Evolutionary conservation across 1,140 invertebrate species (phyloP).

Genomic region (Drosophila sp.): DNA sequence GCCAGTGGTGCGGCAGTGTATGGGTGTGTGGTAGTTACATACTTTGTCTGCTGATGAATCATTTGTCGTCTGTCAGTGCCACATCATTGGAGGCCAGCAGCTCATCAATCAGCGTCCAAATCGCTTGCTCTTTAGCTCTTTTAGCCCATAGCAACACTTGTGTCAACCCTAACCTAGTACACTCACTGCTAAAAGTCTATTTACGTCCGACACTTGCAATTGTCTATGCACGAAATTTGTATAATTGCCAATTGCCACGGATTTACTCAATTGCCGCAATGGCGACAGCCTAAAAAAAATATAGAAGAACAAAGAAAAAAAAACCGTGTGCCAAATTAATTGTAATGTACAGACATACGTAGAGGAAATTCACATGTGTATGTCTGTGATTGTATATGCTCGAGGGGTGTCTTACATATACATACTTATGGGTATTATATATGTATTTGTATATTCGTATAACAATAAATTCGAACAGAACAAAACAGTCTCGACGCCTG

Average conservation of each 20-base stretch:
- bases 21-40: constrained; percentile 18
- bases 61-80: constrained; percentile 62
- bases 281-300: constrained; percentile 57
- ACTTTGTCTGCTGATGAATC: constrained; percentile 50
- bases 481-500: constrained; percentile 51
- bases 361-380: not conserved
- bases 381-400: constrained; percentile 15
- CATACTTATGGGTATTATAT: constrained; percentile 5
- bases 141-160: constrained; percentile 22
- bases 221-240: constrained; percentile 72
- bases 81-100: constrained; percentile 63
- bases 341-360: constrained; percentile 44
- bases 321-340: constrained; percentile 78
- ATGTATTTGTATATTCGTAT: constrained; percentile 23
- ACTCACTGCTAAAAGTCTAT: constrained; percentile 41
- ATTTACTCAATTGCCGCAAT: constrained; percentile 76
- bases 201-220: constrained; percentile 51
- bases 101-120: constrained; percentile 68
- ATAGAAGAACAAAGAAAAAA: constrained; percentile 11
- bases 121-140: constrained; percentile 10
- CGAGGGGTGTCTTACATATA: constrained; percentile 31
- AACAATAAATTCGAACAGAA: constrained; percentile 71
- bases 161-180: constrained; percentile 49
- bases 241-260: constrained; percentile 80
- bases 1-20: not conserved